phyloP scores from a whole-genome alignment of 2,797 vertebrate species.

The Lycodopsis pacificus region DNA sequence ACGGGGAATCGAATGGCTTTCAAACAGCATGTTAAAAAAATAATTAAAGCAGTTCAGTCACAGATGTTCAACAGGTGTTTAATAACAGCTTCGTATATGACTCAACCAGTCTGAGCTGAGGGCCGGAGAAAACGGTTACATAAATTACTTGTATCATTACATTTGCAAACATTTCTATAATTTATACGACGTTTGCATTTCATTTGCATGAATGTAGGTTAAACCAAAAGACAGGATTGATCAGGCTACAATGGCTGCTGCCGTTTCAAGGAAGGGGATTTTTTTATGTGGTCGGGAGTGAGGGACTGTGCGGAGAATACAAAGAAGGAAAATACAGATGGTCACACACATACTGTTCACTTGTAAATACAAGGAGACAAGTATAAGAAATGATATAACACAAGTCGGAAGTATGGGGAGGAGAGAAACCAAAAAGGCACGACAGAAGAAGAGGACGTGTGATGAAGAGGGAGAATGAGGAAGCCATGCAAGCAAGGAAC shows the following conservation, averaged over 20 bases:
- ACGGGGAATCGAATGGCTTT: slow-evolving; percentile 12
- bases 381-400: neutral
- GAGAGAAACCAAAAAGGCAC: slow-evolving; percentile 10
- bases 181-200: slow-evolving; percentile 4
- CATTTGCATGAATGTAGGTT: slow-evolving; percentile 27
- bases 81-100: slow-evolving; percentile 24
- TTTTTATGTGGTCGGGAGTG: slow-evolving; percentile 4
- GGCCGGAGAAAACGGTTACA: neutral
- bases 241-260: neutral
- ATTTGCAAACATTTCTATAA: slow-evolving; percentile 18
- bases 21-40: slow-evolving; percentile 21
- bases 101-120: slow-evolving; percentile 18
- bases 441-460: slow-evolving; percentile 24
- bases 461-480: slow-evolving; percentile 9
- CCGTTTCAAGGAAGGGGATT: neutral
- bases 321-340: slow-evolving; percentile 9
- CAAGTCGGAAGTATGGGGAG: neutral
- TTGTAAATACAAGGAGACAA: neutral
- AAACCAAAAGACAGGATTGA: neutral
- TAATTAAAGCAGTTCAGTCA: slow-evolving; percentile 16
- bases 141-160: slow-evolving; percentile 28
- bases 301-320: slow-evolving; percentile 22
- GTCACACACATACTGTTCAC: slow-evolving; percentile 1
- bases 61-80: slow-evolving; percentile 34
- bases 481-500: slow-evolving; percentile 33